These are phyloP conservation scores for Spodoptera litura DNA, from an alignment of 1,140 invertebrate genomes.

Conservation along the genomic window DNA sequence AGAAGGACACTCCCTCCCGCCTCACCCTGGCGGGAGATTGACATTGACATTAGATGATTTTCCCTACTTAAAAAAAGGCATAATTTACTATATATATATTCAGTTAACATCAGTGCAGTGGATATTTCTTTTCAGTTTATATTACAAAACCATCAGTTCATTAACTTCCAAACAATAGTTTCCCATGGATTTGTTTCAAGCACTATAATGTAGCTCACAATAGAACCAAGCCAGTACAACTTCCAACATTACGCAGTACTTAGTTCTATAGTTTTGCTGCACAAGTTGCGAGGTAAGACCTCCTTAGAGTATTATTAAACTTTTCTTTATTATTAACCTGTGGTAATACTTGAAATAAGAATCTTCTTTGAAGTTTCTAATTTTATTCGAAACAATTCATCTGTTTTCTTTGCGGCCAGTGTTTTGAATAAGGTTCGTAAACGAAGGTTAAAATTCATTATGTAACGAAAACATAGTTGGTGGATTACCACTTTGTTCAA, in stretches of 20 bases:
- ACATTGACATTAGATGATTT: no score
- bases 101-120: no score
- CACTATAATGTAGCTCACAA: background rate
- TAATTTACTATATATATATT: no score
- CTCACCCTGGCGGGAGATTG: no score
- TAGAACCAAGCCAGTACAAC: background rate
- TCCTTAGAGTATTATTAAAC: conserved; percentile 21
- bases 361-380: conserved; percentile 17
- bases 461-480: background rate
- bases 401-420: background rate
- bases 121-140: no score
- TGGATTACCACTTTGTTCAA: background rate
- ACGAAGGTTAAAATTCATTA: background rate
- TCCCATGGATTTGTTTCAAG: background rate
- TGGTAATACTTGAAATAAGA: conserved; percentile 7
- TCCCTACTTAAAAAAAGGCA: no score
- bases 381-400: conserved; percentile 11
- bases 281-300: conserved; percentile 19
- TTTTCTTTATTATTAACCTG: conserved; percentile 38
- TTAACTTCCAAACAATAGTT: conserved; percentile 6
- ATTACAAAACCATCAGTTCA: background rate
- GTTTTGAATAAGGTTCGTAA: background rate
- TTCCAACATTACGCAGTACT: conserved; percentile 15
- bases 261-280: background rate
- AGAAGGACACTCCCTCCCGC: no score